phyloP scores from a whole-genome alignment of 2,888 invertebrate species.

The Drosophila longiperda region DNA sequence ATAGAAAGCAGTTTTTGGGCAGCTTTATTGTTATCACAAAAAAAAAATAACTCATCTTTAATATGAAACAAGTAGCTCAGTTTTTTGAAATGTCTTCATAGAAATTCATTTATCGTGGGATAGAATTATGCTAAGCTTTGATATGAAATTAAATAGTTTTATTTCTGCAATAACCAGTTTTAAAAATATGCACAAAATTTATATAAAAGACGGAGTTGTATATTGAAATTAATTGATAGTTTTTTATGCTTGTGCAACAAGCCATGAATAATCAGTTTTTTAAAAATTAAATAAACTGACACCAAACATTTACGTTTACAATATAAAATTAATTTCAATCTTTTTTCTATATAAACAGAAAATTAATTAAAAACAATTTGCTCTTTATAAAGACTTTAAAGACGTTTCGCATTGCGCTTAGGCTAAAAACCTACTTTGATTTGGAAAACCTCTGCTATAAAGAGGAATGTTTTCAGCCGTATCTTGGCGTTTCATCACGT shows the following conservation, averaged over 20 bases:
- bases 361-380: background rate
- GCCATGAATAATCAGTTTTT: background rate
- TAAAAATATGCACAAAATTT: background rate
- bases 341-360: background rate
- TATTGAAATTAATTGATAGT: background rate
- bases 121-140: background rate
- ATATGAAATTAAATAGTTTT: background rate
- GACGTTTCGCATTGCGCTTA: background rate
- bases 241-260: background rate
- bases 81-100: background rate
- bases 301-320: background rate
- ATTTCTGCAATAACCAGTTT: background rate
- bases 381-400: background rate
- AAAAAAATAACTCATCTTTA: background rate
- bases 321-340: background rate
- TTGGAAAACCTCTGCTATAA: slow-evolving; percentile 18
- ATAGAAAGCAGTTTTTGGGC: background rate
- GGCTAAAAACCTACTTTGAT: slow-evolving; percentile 27
- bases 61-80: background rate
- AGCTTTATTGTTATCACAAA: background rate
- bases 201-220: background rate
- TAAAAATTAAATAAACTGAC: background rate
- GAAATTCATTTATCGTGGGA: no score
- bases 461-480: slow-evolving; percentile 24
- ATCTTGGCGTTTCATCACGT: slow-evolving; percentile 25